Conservation (phyloP, 1,140 invertebrate species). For the Bombus ignitus region DNA sequence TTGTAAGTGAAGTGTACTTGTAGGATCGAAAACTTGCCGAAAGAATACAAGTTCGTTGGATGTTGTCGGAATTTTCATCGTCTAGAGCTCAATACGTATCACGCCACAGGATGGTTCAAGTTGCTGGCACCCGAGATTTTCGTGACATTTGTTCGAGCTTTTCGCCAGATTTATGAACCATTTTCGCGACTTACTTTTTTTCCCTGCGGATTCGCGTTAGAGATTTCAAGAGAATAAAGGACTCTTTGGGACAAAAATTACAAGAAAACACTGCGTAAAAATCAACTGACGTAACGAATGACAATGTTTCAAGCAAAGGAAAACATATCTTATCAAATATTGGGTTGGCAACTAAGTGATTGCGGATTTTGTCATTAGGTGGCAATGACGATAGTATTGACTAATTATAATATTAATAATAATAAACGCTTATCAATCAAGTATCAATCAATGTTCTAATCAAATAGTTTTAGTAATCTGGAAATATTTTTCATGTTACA, state of each 20-base stretch:
- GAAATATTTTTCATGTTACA: too few relatives aligned
- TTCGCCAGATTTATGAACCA: conserved; percentile 17
- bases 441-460: too few relatives aligned
- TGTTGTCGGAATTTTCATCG: conserved; percentile 54
- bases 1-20: conserved; percentile 63
- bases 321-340: too few relatives aligned
- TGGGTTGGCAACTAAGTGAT: too few relatives aligned
- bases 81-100: conserved; percentile 28
- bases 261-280: neutral
- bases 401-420: too few relatives aligned
- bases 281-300: neutral
- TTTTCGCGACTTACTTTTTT: neutral
- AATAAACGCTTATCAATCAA: too few relatives aligned
- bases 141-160: conserved; percentile 14
- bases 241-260: neutral
- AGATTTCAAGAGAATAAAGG: neutral
- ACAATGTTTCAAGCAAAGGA: too few relatives aligned
- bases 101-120: neutral
- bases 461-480: too few relatives aligned
- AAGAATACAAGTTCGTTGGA: conserved; percentile 52
- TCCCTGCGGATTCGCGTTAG: neutral
- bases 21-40: conserved; percentile 51
- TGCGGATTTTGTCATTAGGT: too few relatives aligned
- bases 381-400: too few relatives aligned
- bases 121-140: conserved; percentile 3